phyloP scores from a whole-genome alignment of 1,140 invertebrate genomes.

The Macrobrachium rosenbergii region DNA sequence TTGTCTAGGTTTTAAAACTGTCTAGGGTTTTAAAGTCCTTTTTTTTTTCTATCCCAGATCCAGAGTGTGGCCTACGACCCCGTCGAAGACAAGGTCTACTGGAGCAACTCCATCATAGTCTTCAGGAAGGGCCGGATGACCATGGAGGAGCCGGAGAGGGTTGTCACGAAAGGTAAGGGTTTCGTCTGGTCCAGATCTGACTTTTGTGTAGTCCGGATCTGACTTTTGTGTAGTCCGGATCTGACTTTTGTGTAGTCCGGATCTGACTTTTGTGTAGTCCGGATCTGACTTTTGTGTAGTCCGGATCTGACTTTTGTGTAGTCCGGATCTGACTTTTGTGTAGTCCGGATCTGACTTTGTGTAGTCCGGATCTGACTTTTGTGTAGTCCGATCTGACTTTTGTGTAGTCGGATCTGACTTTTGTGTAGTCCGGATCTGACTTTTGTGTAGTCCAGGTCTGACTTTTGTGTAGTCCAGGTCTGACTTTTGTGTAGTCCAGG shows the following conservation, averaged over 20 bases:
- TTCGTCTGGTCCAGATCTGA: background rate
- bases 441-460: background rate
- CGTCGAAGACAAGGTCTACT: constrained; percentile 13
- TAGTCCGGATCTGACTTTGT: no score
- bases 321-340: no score
- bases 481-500: no score
- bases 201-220: background rate
- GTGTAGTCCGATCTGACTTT: no score
- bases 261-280: no score
- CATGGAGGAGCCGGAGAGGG: background rate
- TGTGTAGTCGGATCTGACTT: background rate
- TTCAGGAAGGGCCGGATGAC: background rate
- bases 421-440: background rate
- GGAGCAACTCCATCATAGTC: background rate
- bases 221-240: background rate
- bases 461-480: background rate
- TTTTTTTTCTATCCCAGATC: background rate
- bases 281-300: no score
- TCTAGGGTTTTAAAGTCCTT: background rate
- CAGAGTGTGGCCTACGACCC: constrained; percentile 34
- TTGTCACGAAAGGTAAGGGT: constrained; percentile 25
- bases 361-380: no score
- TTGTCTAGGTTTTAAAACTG: background rate
- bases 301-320: no score
- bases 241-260: background rate